Evolutionary conservation across 2,797 vertebrate species (phyloP).

Genomic region (Liparis tanakae): DNA sequence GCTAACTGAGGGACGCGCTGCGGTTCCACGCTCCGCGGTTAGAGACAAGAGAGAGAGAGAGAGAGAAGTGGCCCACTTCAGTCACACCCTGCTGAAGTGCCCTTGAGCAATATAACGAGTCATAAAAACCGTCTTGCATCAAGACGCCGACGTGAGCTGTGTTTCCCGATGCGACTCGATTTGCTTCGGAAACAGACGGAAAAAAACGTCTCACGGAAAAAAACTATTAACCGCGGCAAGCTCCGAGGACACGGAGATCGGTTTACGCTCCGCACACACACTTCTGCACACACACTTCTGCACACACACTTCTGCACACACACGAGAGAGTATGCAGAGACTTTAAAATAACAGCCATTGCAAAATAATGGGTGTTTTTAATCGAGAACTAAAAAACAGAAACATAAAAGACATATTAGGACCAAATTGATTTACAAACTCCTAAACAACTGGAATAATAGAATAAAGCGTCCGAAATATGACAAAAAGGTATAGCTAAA

Average conservation of each 20-base stretch:
- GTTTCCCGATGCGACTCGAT: neutral
- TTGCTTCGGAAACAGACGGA: neutral
- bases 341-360: too few species aligned
- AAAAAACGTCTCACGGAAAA: neutral
- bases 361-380: too few species aligned
- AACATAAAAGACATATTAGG: too few species aligned
- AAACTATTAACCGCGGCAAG: neutral
- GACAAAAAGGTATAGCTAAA: too few species aligned
- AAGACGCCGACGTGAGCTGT: neutral
- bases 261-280: neutral
- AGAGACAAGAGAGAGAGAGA: neutral
- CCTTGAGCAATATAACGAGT: slow-evolving; percentile 4
- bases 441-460: too few species aligned
- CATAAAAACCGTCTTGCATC: neutral
- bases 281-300: neutral
- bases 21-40: neutral
- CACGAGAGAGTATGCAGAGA: too few species aligned
- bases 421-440: too few species aligned
- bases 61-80: slow-evolving; percentile 9
- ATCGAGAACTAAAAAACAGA: too few species aligned
- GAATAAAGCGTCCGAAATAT: too few species aligned
- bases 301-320: neutral
- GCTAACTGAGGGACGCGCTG: slow-evolving; percentile 22
- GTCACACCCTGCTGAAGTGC: neutral
- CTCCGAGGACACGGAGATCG: neutral